Evolutionary conservation across 2,797 vertebrate genomes (phyloP).

Genomic region (Aeoliscus strigatus): DNA sequence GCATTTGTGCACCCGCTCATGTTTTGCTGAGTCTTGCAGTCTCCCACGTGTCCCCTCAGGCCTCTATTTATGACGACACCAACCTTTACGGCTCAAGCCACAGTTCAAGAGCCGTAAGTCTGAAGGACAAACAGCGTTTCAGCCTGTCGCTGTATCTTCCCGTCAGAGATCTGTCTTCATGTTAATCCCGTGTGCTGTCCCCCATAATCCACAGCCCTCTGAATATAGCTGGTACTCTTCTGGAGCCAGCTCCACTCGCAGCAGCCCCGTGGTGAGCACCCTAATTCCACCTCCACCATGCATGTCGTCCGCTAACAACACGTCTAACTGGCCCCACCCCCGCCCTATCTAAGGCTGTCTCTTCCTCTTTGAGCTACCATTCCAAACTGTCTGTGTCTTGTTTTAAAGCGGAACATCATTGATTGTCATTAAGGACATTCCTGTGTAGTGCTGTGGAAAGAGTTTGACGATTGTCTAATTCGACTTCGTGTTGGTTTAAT

Average conservation of each 20-base stretch:
- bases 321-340: slow-evolving; percentile 6
- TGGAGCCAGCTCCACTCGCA: slow-evolving; percentile 84
- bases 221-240: slow-evolving; percentile 91
- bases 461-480: too few relatives aligned
- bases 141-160: slow-evolving; percentile 14
- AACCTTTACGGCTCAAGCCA: slow-evolving; percentile 76
- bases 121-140: slow-evolving; percentile 17
- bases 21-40: slow-evolving; percentile 55
- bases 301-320: slow-evolving; percentile 41
- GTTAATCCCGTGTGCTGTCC: slow-evolving; percentile 37
- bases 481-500: too few relatives aligned
- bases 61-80: slow-evolving; percentile 76
- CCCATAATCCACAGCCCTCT: slow-evolving; percentile 80
- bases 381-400: slow-evolving; percentile 7
- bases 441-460: slow-evolving; percentile 14
- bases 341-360: not conserved
- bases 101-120: slow-evolving; percentile 86
- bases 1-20: slow-evolving; percentile 21
- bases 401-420: slow-evolving; percentile 8
- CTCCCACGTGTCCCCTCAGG: slow-evolving; percentile 73
- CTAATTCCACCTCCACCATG: slow-evolving; percentile 31
- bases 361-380: not conserved
- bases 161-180: slow-evolving; percentile 20
- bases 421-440: not conserved
- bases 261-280: slow-evolving; percentile 89